Percentiles rank a stretch among this genome's conserved stretches.
Evolutionary conservation across 2,888 invertebrate genomes (phyloP).

Genomic region (Lagria hirta): DNA sequence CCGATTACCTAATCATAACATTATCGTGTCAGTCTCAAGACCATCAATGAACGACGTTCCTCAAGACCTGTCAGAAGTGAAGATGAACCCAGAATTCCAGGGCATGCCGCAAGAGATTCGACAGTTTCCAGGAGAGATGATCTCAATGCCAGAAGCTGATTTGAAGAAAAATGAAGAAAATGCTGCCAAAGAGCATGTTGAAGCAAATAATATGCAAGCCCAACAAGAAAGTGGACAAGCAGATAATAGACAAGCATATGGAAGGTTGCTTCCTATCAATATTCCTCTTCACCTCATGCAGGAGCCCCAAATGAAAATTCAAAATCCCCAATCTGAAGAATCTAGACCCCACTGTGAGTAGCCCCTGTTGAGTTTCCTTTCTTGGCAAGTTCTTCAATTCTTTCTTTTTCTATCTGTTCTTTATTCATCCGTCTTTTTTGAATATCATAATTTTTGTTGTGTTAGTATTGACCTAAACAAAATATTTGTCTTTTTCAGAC

Average conservation of each 20-base stretch:
- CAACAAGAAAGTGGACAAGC: constrained; percentile 48
- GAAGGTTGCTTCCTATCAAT: constrained; percentile 49
- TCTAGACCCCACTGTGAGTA: constrained; percentile 76
- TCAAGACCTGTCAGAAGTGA: constrained; percentile 5
- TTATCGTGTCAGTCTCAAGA: constrained; percentile 51
- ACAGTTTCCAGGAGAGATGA: no score
- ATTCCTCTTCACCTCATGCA: constrained; percentile 53
- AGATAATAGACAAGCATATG: constrained; percentile 51
- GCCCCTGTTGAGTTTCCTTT: no score
- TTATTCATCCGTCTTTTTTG: no score
- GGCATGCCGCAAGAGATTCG: constrained; percentile 11
- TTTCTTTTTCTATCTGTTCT: no score
- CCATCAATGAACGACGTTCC: constrained; percentile 34
- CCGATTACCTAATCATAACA: constrained; percentile 50
- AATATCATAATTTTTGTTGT: no score
- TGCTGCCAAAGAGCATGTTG: no score
- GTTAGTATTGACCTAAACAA: no score
- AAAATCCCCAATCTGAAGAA: constrained; percentile 59
- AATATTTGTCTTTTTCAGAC: constrained; percentile 61
- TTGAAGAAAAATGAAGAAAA: no score
- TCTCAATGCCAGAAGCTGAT: no score
- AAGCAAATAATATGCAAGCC: constrained; percentile 48
- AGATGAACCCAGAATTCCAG: no score
- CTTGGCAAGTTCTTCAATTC: no score
- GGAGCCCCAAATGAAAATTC: constrained; percentile 44